Percentiles rank a stretch among this genome's conserved stretches.
These are phyloP conservation scores for Psephotus haematonotus DNA, from an alignment of 2,113 vertebrate genomes.

Conservation along the genomic window DNA sequence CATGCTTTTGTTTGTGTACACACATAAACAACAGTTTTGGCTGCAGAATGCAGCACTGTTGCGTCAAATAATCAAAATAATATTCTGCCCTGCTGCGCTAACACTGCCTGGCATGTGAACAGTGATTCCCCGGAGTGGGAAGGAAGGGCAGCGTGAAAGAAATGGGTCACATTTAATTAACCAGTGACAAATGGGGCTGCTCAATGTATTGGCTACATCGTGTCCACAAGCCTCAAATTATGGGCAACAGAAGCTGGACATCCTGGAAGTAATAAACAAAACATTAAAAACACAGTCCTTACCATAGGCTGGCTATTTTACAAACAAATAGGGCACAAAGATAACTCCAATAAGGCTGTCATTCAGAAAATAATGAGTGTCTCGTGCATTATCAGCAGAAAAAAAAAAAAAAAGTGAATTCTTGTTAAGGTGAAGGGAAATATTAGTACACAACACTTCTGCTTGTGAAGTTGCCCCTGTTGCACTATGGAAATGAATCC, in stretches of 20 bases:
- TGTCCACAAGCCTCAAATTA: background rate
- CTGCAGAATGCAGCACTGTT: background rate
- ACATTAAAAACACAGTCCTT: background rate
- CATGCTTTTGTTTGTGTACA: background rate
- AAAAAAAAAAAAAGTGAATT: background rate
- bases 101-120: background rate
- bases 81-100: background rate
- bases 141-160: background rate
- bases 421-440: background rate
- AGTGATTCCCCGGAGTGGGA: background rate
- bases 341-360: background rate
- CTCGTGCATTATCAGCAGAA: background rate
- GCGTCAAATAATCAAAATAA: background rate
- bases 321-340: background rate
- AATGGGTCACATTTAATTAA: background rate
- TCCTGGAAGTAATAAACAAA: background rate
- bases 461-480: background rate
- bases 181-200: background rate
- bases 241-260: background rate
- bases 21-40: background rate
- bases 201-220: background rate
- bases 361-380: background rate
- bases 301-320: background rate
- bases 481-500: constrained; percentile 7
- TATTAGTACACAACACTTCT: background rate